phyloP scores from a whole-genome alignment of 1,140 invertebrate genomes.

The Pachyrhynchus sulphureomaculatus region DNA sequence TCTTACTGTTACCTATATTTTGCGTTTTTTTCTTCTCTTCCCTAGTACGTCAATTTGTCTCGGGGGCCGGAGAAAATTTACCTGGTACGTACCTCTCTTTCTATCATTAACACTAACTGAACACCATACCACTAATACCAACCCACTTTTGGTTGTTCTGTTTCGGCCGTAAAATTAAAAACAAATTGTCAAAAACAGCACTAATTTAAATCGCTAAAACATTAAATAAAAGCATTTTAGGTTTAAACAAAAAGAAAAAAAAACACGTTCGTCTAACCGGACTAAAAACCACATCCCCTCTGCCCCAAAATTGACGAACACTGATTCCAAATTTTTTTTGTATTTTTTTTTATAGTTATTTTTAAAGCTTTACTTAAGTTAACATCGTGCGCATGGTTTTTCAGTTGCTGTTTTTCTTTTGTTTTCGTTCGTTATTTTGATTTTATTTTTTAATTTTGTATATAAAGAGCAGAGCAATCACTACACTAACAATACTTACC shows the following conservation, averaged over 20 bases:
- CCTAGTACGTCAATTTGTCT: conserved; percentile 72
- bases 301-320: conserved; percentile 46
- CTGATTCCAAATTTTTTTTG: conserved; percentile 38
- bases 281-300: conserved; percentile 8
- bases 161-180: conserved; percentile 39
- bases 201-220: conserved; percentile 6
- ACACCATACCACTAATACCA: conserved; percentile 46
- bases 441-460: conserved; percentile 35
- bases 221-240: conserved; percentile 9
- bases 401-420: conserved; percentile 41
- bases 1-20: conserved; percentile 52
- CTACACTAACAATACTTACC: conserved; percentile 23
- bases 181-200: conserved; percentile 21
- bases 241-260: conserved; percentile 18
- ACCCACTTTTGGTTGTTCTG: conserved; percentile 50
- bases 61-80: conserved; percentile 69
- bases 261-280: conserved; percentile 20
- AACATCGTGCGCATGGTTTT: conserved; percentile 47
- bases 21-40: conserved; percentile 58
- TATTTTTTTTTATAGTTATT: conserved; percentile 1
- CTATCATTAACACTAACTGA: conserved; percentile 49
- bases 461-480: conserved; percentile 47
- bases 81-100: conserved; percentile 63
- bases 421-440: too few species aligned
- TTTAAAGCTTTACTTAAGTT: conserved; percentile 26